Percentiles rank a stretch among this genome's conserved stretches.
Conservation (phyloP, 2,797 vertebrate species). For the Notolabrus celidotus region DNA sequence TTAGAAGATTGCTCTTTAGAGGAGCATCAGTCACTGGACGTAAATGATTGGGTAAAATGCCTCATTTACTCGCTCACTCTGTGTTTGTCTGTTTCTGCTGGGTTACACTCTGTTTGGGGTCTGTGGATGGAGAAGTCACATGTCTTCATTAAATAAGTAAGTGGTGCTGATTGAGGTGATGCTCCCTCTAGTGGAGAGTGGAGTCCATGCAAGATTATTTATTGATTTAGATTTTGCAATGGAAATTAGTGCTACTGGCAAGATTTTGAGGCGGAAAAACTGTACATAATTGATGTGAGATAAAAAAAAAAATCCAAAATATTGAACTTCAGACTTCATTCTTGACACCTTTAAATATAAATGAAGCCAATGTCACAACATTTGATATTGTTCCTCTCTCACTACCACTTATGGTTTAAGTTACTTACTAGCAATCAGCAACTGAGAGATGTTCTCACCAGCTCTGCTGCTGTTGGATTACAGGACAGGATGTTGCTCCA, state of each 20-base stretch:
- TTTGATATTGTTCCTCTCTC: too few relatives aligned
- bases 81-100: slow-evolving; percentile 38
- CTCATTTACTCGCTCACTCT: slow-evolving; percentile 51
- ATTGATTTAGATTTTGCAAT: slow-evolving; percentile 5
- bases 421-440: too few relatives aligned
- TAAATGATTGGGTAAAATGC: slow-evolving; percentile 60
- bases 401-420: too few relatives aligned
- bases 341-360: too few relatives aligned
- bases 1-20: slow-evolving; percentile 63
- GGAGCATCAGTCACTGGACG: slow-evolving; percentile 54
- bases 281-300: background rate
- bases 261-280: background rate
- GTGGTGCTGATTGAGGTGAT: slow-evolving; percentile 15
- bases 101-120: slow-evolving; percentile 30
- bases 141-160: slow-evolving; percentile 47
- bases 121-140: slow-evolving; percentile 40
- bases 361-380: too few relatives aligned
- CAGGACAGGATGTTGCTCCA: too few relatives aligned
- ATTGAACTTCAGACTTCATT: too few relatives aligned
- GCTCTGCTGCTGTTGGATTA: too few relatives aligned
- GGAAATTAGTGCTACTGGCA: background rate
- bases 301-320: too few relatives aligned
- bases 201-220: slow-evolving; percentile 4
- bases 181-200: slow-evolving; percentile 74
- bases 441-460: too few relatives aligned